phyloP scores from a whole-genome alignment of 2,888 invertebrate genomes.

The Hetaerina titia region DNA sequence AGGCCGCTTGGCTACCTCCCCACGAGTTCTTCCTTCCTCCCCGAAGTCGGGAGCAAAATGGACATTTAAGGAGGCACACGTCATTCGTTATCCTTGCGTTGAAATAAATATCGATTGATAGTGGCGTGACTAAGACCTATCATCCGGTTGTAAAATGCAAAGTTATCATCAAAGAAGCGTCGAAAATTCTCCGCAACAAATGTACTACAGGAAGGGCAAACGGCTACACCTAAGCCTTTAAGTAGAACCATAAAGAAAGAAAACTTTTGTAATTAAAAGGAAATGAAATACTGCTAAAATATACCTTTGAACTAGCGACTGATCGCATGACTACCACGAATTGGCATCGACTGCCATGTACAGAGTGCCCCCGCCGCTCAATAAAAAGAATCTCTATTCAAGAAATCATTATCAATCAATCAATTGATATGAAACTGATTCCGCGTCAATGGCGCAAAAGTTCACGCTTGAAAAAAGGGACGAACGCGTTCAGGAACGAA shows the following conservation, averaged over 20 bases:
- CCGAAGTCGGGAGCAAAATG: neutral
- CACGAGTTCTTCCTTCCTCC: neutral
- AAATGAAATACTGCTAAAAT: neutral
- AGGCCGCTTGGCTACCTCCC: neutral
- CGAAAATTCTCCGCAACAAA: neutral
- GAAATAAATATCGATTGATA: constrained; percentile 9
- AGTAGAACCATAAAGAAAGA: neutral
- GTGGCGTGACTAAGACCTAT: neutral
- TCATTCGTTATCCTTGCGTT: constrained; percentile 11
- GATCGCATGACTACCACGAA: too few relatives aligned
- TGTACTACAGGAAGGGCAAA: neutral
- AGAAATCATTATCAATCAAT: too few relatives aligned
- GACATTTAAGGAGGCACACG: neutral
- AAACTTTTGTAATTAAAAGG: neutral
- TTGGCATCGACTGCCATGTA: too few relatives aligned
- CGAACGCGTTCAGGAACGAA: too few relatives aligned
- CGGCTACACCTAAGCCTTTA: neutral
- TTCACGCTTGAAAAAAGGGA: too few relatives aligned
- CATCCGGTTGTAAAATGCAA: neutral
- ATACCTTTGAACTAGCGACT: too few relatives aligned
- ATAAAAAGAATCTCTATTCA: too few relatives aligned
- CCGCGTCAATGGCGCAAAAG: too few relatives aligned
- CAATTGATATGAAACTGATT: too few relatives aligned
- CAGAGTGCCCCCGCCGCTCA: too few relatives aligned
- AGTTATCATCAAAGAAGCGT: neutral